Conservation (phyloP, 1,140 invertebrate genomes). For the Phenacoccus solenopsis region DNA sequence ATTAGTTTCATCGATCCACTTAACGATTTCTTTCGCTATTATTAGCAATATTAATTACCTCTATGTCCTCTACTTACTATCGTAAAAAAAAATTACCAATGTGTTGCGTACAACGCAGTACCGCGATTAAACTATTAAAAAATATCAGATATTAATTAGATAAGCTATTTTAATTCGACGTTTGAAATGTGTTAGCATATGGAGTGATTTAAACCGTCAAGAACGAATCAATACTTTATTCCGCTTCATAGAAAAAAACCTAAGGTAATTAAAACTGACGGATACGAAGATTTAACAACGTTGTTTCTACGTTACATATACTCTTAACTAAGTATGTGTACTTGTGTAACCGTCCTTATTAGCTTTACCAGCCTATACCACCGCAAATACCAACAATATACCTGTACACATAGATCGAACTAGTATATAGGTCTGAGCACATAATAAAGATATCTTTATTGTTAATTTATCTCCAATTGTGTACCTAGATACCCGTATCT, state of each 20-base stretch:
- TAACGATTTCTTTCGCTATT: neutral
- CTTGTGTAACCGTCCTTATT: too few relatives aligned
- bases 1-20: neutral
- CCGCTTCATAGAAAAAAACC: neutral
- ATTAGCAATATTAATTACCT: neutral
- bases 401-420: too few relatives aligned
- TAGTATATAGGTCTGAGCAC: too few relatives aligned
- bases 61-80: neutral
- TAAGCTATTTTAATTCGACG: neutral
- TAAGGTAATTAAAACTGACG: constrained; percentile 2
- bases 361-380: too few relatives aligned
- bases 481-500: too few relatives aligned
- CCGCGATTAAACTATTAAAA: neutral
- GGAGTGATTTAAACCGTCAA: neutral
- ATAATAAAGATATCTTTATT: too few relatives aligned
- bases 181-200: neutral
- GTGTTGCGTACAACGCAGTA: neutral
- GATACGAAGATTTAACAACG: neutral
- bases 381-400: too few relatives aligned
- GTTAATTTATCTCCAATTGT: too few relatives aligned
- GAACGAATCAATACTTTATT: neutral
- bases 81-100: neutral
- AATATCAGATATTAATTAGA: constrained; percentile 3
- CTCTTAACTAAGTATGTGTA: neutral
- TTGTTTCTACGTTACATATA: neutral